Base-by-base conservation (phyloP, 2,113 vertebrate genomes). In the Oryzias celebensis region DNA sequence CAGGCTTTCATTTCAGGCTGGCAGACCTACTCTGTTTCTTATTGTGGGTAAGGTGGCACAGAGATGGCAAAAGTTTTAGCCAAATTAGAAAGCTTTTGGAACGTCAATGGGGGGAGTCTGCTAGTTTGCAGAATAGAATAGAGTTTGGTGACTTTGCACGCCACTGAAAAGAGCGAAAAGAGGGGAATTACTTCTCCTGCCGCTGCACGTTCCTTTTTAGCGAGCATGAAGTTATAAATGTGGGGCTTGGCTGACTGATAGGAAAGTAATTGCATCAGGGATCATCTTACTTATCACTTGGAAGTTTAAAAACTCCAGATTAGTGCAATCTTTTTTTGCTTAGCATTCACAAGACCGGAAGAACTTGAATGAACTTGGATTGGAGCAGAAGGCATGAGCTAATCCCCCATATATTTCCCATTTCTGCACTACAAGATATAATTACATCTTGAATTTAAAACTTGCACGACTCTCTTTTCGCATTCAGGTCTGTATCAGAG, bases 351-450 rank as follows among this genome's bases (percentile, higher is more conserved):
- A 36, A 36, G 36, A 36, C 36, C 36, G 8, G 8, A 36, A 12
- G 36, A 36, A 36, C 36, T 36, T 68, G 49, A 54, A 20, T 44
- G 59, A 74, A 61, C 45, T 56, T 31, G 31, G 36, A 75, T 63
- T 51, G 70, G 65, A 57, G 55, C 45, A 59, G 7, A 23, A 63
- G 51, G 58, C 63, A 63, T 52, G 65, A 75, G 52, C 65, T 85
- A 82, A 82, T 85, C 73, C 68, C 10, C 48, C 3, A 0, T 48
- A 54, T 66, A 47, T 47, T 26, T 66, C 86, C 84, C 81, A 70
- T 71, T 82, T 86, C 79, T 75, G 65, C 74, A 52, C 65, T 78
- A 84, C 82, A 75, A 86, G 81, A 79, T 69, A 69, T 78, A 88
- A 87, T 87, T 81, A 72, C 67, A 72, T 78, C 71, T 77, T 67